Percentiles rank a stretch among this genome's conserved stretches.
Evolutionary conservation across 2,797 vertebrate genomes (phyloP).

Genomic region (Dromococcyx pavoninus): DNA sequence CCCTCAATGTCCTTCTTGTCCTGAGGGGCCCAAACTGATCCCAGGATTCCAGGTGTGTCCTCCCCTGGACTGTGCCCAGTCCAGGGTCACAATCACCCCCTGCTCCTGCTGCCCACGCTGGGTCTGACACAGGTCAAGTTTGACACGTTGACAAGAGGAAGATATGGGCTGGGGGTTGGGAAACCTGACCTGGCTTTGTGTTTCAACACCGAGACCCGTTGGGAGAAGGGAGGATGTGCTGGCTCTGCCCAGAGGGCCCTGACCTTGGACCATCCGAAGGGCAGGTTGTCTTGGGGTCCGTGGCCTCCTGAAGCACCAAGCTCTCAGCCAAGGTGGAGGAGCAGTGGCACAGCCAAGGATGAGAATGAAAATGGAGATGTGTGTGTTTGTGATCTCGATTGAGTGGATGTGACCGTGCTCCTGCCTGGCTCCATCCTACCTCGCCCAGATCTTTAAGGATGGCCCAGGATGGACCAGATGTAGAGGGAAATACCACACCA

Average conservation of each 20-base stretch:
- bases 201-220: not conserved
- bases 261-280: accelerated
- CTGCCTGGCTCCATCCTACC: not conserved
- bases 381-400: not conserved
- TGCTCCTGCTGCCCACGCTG: no score
- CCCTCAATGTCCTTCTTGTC: no score
- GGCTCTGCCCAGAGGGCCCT: not conserved
- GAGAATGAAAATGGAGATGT: not conserved
- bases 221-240: not conserved
- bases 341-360: not conserved
- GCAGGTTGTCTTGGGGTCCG: not conserved
- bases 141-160: not conserved
- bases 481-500: not conserved
- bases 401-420: not conserved
- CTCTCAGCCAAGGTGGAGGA: accelerated
- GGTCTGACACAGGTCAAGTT: no score
- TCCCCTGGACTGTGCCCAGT: no score
- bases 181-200: not conserved
- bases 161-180: accelerated
- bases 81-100: no score
- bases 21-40: no score
- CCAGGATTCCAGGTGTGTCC: no score
- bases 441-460: not conserved
- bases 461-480: accelerated
- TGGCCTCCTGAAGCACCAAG: not conserved